Conservation (phyloP, 2,888 invertebrate species). For the Heliconius aoede region DNA sequence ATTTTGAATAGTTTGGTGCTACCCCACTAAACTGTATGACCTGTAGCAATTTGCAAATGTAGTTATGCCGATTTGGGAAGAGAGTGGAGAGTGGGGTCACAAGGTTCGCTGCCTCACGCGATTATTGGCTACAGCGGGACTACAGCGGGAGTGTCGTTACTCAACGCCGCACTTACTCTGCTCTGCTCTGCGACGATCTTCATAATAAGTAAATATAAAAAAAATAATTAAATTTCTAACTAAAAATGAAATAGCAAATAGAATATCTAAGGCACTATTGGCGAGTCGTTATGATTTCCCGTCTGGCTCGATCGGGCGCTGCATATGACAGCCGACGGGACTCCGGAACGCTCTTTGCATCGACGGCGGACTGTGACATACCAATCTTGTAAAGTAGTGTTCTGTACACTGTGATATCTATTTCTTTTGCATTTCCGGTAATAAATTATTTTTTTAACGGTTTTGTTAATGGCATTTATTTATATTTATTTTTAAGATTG, state of each 20-base stretch:
- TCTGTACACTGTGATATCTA: slow-evolving; percentile 2
- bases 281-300: slow-evolving; percentile 27
- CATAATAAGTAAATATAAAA: neutral
- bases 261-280: slow-evolving; percentile 2
- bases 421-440: neutral
- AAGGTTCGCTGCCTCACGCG: no score
- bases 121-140: no score
- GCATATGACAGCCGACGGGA: slow-evolving; percentile 29
- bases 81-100: no score
- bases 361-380: slow-evolving; percentile 18
- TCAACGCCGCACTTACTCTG: no score
- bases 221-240: neutral
- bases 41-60: neutral
- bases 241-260: slow-evolving; percentile 4
- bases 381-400: slow-evolving; percentile 28
- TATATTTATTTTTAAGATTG: neutral
- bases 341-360: slow-evolving; percentile 27
- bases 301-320: slow-evolving; percentile 25
- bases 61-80: neutral
- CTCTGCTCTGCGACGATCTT: neutral
- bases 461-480: no score
- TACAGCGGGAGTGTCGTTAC: no score
- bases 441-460: neutral
- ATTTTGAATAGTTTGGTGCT: slow-evolving; percentile 2
- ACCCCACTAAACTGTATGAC: neutral